These are phyloP conservation scores for Crocallis elinguaria DNA, from an alignment of 2,888 invertebrate species.

Conservation along the genomic window DNA sequence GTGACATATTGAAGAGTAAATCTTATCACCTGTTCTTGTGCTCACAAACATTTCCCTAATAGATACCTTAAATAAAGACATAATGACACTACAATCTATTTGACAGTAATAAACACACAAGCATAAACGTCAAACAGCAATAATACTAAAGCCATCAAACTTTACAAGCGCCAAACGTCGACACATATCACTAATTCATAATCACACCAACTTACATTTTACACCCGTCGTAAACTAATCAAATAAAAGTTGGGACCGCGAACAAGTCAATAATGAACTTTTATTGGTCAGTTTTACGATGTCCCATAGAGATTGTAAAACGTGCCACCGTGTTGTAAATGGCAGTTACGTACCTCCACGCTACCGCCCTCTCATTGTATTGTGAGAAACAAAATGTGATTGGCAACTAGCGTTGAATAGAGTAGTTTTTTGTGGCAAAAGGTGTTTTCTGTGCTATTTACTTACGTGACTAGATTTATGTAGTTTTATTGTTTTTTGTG, in stretches of 20 bases:
- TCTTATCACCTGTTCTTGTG: no score
- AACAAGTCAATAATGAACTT: conserved; percentile 84
- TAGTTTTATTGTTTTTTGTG: no score
- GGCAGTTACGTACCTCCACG: conserved; percentile 47
- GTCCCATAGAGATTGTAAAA: conserved; percentile 76
- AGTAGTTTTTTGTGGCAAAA: conserved; percentile 15
- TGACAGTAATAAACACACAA: conserved; percentile 28
- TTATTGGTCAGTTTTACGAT: conserved; percentile 84
- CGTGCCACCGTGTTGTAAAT: conserved; percentile 51
- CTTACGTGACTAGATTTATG: no score
- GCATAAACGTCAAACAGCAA: conserved; percentile 18
- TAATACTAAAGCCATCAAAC: conserved; percentile 23
- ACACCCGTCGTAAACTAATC: conserved; percentile 79
- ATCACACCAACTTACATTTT: conserved; percentile 58
- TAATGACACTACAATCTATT: conserved; percentile 19
- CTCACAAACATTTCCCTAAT: no score
- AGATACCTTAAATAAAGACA: conserved; percentile 10
- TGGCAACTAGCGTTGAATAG: conserved; percentile 44
- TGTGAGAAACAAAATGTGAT: conserved; percentile 45
- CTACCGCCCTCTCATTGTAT: conserved; percentile 43
- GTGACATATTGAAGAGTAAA: no score
- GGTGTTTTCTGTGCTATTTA: background rate
- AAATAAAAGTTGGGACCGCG: conserved; percentile 80
- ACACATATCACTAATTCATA: conserved; percentile 42
- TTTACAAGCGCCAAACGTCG: conserved; percentile 27